Percentiles rank a stretch among this genome's conserved stretches.
These are phyloP conservation scores for Thymelicus lineola DNA, from an alignment of 2,888 invertebrate species.

Conservation along the genomic window DNA sequence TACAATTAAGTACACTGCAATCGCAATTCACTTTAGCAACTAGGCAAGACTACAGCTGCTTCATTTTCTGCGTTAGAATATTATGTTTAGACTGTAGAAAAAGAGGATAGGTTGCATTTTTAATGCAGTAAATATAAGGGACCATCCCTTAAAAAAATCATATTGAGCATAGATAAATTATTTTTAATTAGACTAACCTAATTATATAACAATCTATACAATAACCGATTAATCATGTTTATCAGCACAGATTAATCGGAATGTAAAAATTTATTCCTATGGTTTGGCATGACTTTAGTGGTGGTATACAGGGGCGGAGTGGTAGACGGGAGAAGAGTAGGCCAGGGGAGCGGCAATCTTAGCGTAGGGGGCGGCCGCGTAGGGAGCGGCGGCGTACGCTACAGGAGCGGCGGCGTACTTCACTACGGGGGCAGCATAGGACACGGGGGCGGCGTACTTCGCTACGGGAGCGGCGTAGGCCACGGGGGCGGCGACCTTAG, in stretches of 20 bases:
- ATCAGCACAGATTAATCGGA: slow-evolving; percentile 29
- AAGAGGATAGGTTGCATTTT: too few relatives aligned
- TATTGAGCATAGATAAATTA: slow-evolving; percentile 49
- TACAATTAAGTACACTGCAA: too few relatives aligned
- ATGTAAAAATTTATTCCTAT: slow-evolving; percentile 48
- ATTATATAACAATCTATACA: slow-evolving; percentile 37
- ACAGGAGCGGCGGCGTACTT: slow-evolving; percentile 58
- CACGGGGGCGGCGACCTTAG: slow-evolving; percentile 49
- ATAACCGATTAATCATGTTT: slow-evolving; percentile 36
- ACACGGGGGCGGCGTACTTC: slow-evolving; percentile 56
- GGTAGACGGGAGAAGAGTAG: slow-evolving; percentile 57
- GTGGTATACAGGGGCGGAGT: slow-evolving; percentile 64
- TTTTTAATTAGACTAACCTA: slow-evolving; percentile 60
- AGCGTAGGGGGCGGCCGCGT: slow-evolving; percentile 54
- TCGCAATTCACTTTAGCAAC: too few relatives aligned
- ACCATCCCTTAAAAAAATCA: slow-evolving; percentile 18
- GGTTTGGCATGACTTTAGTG: slow-evolving; percentile 70
- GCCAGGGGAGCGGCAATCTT: slow-evolving; percentile 48
- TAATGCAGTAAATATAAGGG: too few relatives aligned
- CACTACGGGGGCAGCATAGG: slow-evolving; percentile 52
- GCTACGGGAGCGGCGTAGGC: slow-evolving; percentile 52
- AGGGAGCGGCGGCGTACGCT: slow-evolving; percentile 63
- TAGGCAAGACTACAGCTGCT: too few relatives aligned
- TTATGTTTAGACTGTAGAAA: too few relatives aligned
- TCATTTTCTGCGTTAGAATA: too few relatives aligned